Percentiles rank a stretch among this genome's conserved stretches.
phyloP scores from a whole-genome alignment of 2,888 invertebrate species.

The Dexiosoma caninum region DNA sequence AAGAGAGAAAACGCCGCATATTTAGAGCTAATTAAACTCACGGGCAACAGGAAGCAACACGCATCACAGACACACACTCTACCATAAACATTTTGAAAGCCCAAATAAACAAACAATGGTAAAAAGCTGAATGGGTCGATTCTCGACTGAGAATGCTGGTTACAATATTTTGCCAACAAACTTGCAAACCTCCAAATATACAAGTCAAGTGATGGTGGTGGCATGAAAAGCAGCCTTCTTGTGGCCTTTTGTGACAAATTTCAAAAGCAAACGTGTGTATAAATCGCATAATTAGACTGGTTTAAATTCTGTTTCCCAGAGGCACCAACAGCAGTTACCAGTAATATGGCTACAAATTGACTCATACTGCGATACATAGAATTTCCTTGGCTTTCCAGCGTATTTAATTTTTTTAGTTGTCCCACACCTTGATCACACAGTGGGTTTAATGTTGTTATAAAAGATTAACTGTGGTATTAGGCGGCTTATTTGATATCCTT shows the following conservation, averaged over 20 bases:
- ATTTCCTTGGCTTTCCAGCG: constrained; percentile 24
- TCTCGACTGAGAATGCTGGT: background rate
- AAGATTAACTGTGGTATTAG: constrained; percentile 16
- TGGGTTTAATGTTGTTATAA: constrained; percentile 7
- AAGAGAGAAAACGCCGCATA: constrained; percentile 37
- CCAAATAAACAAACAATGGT: background rate
- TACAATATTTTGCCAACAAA: background rate
- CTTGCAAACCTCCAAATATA: background rate
- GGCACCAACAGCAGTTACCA: background rate
- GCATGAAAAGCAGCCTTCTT: too few relatives aligned
- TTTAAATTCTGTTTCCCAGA: background rate
- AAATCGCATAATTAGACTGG: constrained; percentile 60
- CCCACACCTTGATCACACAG: background rate
- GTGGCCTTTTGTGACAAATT: constrained; percentile 45
- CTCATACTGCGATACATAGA: constrained; percentile 42
- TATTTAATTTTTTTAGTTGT: background rate
- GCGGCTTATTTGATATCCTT: constrained; percentile 32
- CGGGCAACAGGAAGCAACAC: constrained; percentile 52
- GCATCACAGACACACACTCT: background rate
- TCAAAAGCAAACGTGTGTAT: constrained; percentile 52
- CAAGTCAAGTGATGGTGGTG: background rate
- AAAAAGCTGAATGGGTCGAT: constrained; percentile 1
- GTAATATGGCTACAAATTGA: constrained; percentile 14
- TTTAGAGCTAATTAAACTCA: constrained; percentile 63
- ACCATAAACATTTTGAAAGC: background rate